Conservation (phyloP, 2,797 vertebrate species). For the Acanthis flammea region DNA sequence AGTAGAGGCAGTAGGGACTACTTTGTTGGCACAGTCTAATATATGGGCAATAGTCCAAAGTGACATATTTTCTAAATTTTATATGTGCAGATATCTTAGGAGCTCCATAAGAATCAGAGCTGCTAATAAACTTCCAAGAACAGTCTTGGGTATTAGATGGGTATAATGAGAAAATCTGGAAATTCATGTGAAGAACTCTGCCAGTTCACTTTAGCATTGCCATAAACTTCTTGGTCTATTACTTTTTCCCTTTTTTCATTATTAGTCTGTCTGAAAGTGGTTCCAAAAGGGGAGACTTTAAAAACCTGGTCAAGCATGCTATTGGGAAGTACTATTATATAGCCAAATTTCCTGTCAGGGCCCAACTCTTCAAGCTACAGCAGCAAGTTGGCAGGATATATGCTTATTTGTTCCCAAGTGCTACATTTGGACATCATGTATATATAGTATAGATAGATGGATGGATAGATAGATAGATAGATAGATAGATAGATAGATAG, state of each 20-base stretch:
- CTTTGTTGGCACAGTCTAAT: background rate
- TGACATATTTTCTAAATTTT: background rate
- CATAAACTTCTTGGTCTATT: background rate
- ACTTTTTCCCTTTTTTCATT: background rate
- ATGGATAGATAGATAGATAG: background rate
- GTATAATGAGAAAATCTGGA: conserved; percentile 9
- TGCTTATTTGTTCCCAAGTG: background rate
- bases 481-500: background rate
- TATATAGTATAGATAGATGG: background rate
- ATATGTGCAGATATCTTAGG: background rate
- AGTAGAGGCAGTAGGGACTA: background rate
- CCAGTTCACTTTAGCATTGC: background rate
- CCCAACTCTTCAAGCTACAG: background rate
- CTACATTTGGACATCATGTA: background rate
- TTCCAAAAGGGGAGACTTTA: background rate
- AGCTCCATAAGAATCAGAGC: background rate
- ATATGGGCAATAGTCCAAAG: background rate
- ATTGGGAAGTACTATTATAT: background rate
- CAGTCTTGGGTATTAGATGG: background rate
- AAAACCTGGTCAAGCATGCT: background rate
- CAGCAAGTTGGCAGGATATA: background rate
- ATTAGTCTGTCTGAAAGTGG: background rate
- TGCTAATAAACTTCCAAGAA: background rate
- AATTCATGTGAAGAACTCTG: background rate
- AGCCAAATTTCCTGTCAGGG: background rate